phyloP scores from a whole-genome alignment of 2,113 vertebrate species.

The Engraulis encrasicolus region DNA sequence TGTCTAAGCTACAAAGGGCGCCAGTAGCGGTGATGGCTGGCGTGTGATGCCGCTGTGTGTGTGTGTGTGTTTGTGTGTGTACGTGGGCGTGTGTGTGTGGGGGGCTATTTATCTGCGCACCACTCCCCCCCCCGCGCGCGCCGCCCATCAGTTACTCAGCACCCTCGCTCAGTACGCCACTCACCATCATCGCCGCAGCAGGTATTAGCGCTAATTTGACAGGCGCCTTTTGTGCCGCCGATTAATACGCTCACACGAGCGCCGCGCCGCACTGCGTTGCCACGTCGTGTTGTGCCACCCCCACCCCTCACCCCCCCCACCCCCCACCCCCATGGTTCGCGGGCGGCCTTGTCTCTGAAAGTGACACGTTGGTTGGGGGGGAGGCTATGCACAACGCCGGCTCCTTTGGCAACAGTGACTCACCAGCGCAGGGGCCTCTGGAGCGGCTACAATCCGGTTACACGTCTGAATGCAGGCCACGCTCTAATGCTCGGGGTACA shows the following conservation, averaged over 20 bases:
- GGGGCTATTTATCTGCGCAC: neutral
- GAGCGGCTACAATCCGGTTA: slow-evolving; percentile 65
- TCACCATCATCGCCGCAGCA: slow-evolving; percentile 46
- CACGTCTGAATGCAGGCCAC: neutral
- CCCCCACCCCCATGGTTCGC: slow-evolving; percentile 4
- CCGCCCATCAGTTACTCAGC: slow-evolving; percentile 26
- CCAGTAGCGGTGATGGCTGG: neutral
- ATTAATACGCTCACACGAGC: slow-evolving; percentile 40
- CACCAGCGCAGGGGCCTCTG: slow-evolving; percentile 49
- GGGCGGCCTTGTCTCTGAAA: slow-evolving; percentile 42
- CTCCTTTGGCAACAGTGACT: slow-evolving; percentile 34
- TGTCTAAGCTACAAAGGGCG: neutral
- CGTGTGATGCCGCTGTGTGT: too few species aligned
- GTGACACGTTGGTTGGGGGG: slow-evolving; percentile 43
- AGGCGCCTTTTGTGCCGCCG: slow-evolving; percentile 38
- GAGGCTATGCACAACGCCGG: slow-evolving; percentile 34
- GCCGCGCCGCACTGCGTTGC: too few species aligned
- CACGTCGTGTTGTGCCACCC: slow-evolving; percentile 40
- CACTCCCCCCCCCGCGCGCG: neutral
- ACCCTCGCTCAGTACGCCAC: slow-evolving; percentile 30
- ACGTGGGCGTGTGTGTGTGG: neutral
- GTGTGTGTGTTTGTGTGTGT: too few species aligned
- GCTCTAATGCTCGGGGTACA: neutral
- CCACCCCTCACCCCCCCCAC: too few species aligned
- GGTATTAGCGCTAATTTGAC: slow-evolving; percentile 50